These are phyloP conservation scores for Saccopteryx bilineata DNA, from an alignment of 2,113 vertebrate genomes.

Conservation along the genomic window DNA sequence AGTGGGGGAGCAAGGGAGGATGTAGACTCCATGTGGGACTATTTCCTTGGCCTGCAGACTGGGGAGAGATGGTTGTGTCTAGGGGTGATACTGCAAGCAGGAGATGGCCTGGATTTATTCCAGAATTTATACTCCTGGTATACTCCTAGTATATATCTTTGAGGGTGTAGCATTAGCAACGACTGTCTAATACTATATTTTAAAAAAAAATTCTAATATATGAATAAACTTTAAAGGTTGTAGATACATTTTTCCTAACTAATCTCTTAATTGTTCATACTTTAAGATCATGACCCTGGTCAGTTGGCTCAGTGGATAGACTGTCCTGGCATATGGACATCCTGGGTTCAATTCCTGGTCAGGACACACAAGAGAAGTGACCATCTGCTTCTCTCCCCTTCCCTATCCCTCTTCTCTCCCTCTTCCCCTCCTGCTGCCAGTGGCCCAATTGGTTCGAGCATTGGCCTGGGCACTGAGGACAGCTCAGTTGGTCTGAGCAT, in stretches of 20 bases:
- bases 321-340: too few species aligned
- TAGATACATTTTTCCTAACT: neutral
- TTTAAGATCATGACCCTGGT: neutral
- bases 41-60: neutral
- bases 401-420: too few species aligned
- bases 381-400: too few species aligned
- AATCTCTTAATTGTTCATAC: constrained; percentile 34
- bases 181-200: neutral
- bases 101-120: constrained; percentile 1
- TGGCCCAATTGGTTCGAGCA: too few species aligned
- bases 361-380: too few species aligned
- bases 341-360: too few species aligned
- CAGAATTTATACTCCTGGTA: neutral
- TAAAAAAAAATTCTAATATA: neutral
- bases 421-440: too few species aligned
- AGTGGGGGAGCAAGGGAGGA: neutral
- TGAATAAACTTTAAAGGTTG: neutral
- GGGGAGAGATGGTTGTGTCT: neutral
- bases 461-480: too few species aligned
- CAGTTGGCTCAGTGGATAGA: too few species aligned
- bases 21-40: neutral
- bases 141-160: neutral
- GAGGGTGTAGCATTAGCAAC: neutral
- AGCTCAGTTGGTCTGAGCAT: too few species aligned
- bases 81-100: neutral